A percentile compares a stretch with the other conserved stretches of the same genome.
These are phyloP conservation scores for Pagetopsis macropterus DNA, from an alignment of 2,797 vertebrate species.

Conservation along the genomic window DNA sequence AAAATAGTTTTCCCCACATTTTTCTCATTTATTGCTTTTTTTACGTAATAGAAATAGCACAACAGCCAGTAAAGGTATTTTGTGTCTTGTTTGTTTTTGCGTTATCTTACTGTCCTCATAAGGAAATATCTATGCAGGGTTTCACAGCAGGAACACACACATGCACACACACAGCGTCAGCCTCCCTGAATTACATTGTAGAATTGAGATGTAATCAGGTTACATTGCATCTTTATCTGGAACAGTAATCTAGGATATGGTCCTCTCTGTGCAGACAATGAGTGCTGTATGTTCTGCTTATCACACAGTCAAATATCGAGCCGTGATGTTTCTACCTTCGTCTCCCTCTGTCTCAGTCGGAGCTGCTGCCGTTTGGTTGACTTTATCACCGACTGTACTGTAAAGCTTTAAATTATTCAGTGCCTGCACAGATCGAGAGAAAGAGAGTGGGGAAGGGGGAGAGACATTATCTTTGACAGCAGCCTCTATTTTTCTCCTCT, in stretches of 20 bases:
- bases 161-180: neutral
- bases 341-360: conserved; percentile 51
- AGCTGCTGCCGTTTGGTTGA: conserved; percentile 55
- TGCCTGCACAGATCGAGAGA: conserved; percentile 56
- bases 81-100: neutral
- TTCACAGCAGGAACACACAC: neutral
- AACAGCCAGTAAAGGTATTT: neutral
- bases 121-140: conserved; percentile 1
- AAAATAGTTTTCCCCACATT: neutral
- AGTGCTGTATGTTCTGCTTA: conserved; percentile 40
- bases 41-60: neutral
- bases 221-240: conserved; percentile 36
- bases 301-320: conserved; percentile 60
- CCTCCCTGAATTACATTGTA: neutral
- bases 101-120: neutral
- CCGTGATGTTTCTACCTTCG: conserved; percentile 42
- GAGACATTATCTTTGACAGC: conserved; percentile 62
- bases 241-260: conserved; percentile 43
- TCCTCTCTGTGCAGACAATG: conserved; percentile 40
- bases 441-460: conserved; percentile 14
- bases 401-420: conserved; percentile 77
- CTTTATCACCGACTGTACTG: conserved; percentile 70
- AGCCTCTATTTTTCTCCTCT: conserved; percentile 61
- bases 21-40: neutral
- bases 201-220: conserved; percentile 32